phyloP scores from a whole-genome alignment of 2,797 vertebrate species.

The Gymnopithys bicolor region DNA sequence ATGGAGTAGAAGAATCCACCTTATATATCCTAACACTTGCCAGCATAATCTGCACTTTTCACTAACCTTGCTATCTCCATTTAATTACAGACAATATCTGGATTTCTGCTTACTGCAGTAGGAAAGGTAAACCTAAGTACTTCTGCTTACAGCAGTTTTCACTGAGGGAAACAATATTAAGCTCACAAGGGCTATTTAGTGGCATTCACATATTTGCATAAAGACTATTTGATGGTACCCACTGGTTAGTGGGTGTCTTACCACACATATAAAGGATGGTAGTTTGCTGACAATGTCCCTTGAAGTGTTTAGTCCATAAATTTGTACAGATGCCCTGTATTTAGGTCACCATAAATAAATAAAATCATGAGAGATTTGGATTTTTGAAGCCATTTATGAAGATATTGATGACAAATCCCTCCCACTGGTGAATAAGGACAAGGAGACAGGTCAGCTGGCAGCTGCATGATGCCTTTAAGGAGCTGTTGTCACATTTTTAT shows the following conservation, averaged over 20 bases:
- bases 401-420: neutral
- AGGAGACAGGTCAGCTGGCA: neutral
- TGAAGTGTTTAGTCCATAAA: neutral
- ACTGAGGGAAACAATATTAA: neutral
- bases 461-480: neutral
- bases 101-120: constrained; percentile 8
- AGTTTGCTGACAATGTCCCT: neutral
- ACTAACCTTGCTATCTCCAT: neutral
- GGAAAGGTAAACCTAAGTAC: neutral
- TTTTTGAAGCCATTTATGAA: neutral
- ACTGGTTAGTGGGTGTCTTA: neutral
- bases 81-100: neutral
- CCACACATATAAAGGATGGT: neutral
- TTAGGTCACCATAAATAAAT: constrained; percentile 3
- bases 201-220: neutral
- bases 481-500: neutral
- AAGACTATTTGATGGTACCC: neutral
- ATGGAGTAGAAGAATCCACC: neutral
- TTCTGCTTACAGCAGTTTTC: neutral
- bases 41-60: neutral
- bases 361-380: neutral
- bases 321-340: neutral
- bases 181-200: neutral
- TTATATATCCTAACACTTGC: neutral
- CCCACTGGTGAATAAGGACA: neutral